phyloP scores from a whole-genome alignment of 2,797 vertebrate species.

The Steatocranus sp. region DNA sequence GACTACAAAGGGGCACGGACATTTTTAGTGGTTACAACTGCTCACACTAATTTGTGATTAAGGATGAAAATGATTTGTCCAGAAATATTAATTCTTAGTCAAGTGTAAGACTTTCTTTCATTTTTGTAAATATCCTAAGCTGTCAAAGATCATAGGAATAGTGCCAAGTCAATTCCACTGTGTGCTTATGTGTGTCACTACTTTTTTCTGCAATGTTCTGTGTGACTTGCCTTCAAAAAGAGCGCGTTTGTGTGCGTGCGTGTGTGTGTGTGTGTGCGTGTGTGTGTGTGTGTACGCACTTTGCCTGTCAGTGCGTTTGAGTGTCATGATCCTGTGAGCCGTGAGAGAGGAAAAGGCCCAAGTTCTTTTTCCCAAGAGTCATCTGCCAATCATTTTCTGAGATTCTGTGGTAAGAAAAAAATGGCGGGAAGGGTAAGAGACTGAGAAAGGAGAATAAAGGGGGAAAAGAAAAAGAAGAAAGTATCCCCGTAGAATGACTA shows the following conservation, averaged over 20 bases:
- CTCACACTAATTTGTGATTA: not conserved
- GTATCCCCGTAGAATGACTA: slow-evolving; percentile 69
- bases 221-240: slow-evolving; percentile 41
- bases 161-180: not conserved
- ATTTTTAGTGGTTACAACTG: not conserved
- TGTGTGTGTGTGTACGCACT: slow-evolving; percentile 6
- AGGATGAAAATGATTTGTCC: not conserved
- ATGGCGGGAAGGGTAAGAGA: slow-evolving; percentile 20
- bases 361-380: slow-evolving; percentile 70
- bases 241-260: not conserved
- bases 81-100: not conserved
- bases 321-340: slow-evolving; percentile 67
- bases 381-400: slow-evolving; percentile 79
- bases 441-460: slow-evolving; percentile 40
- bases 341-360: slow-evolving; percentile 57
- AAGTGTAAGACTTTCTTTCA: not conserved
- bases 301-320: slow-evolving; percentile 59
- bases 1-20: not conserved
- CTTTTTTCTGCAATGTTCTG: slow-evolving; percentile 17
- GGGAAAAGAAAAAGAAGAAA: slow-evolving; percentile 40
- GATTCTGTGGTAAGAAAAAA: slow-evolving; percentile 55
- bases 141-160: slow-evolving; percentile 24
- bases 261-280: slow-evolving; percentile 6
- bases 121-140: slow-evolving; percentile 11
- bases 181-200: slow-evolving; percentile 13